Evolutionary conservation across 2,888 invertebrate species (phyloP).

Genomic region (Argyresthia goedartella): DNA sequence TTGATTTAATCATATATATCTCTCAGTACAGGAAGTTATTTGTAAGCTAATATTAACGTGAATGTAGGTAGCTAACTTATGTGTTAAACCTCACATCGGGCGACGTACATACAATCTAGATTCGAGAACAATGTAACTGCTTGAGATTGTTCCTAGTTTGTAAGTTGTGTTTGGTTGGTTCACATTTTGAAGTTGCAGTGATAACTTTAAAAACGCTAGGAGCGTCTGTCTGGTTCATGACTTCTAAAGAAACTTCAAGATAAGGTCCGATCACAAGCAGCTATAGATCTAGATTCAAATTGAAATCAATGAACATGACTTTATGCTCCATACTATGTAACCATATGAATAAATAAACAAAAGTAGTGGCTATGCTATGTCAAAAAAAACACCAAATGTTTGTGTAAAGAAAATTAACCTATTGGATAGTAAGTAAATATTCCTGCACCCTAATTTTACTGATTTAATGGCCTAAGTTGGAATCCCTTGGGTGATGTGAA

Average conservation of each 20-base stretch:
- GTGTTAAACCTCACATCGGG: constrained; percentile 26
- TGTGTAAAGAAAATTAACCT: neutral
- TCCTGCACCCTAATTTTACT: neutral
- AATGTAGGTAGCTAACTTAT: constrained; percentile 47
- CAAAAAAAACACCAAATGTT: neutral
- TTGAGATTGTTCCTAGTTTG: too few species aligned
- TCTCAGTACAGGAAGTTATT: constrained; percentile 69
- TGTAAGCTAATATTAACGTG: constrained; percentile 47
- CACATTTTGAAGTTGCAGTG: too few species aligned
- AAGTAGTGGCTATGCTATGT: neutral
- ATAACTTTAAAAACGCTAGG: too few species aligned
- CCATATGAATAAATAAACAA: neutral
- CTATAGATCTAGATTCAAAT: too few species aligned
- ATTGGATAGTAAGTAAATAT: neutral
- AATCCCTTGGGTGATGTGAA: neutral
- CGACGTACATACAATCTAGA: too few species aligned
- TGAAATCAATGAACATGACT: neutral
- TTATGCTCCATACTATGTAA: neutral
- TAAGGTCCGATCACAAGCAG: too few species aligned
- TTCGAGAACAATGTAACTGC: too few species aligned
- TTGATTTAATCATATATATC: constrained; percentile 54
- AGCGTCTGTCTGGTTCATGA: too few species aligned
- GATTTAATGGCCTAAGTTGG: neutral
- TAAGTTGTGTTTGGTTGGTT: too few species aligned
- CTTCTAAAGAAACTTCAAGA: too few species aligned